Percentiles rank a stretch among this genome's conserved stretches.
Evolutionary conservation across 64 coral and sea anemone genomes (phyloP).

Genomic region (Pachyseris speciosa): DNA sequence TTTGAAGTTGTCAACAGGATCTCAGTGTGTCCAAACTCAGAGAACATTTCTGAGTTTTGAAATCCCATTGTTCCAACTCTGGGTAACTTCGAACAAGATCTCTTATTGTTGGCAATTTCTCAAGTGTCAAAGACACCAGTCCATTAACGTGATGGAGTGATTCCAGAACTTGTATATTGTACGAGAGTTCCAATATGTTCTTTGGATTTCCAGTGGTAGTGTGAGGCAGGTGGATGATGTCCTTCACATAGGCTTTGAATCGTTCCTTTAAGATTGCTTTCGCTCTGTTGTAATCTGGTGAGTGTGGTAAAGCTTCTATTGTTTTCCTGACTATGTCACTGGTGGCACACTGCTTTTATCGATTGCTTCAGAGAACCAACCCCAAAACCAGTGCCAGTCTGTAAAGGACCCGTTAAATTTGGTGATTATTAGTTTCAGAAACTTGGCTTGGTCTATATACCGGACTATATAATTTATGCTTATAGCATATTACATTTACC

Average conservation of each 20-base stretch:
- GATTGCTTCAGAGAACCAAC: neutral
- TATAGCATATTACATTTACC: no score
- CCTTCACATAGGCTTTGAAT: neutral
- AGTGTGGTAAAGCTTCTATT: neutral
- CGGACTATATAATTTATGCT: no score
- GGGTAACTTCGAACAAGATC: neutral
- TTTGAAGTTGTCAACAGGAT: neutral
- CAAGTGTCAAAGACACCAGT: neutral
- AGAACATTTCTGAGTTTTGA: neutral
- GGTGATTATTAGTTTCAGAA: neutral
- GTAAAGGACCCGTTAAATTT: neutral
- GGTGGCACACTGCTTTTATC: neutral
- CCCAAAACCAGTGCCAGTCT: neutral
- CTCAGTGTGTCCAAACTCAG: neutral
- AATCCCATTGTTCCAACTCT: neutral
- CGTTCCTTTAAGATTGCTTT: neutral
- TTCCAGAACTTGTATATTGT: neutral
- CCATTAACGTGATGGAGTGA: neutral
- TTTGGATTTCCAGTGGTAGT: neutral
- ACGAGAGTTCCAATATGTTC: neutral
- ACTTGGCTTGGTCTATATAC: neutral
- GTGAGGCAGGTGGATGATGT: neutral
- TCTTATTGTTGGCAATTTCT: neutral
- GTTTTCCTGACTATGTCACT: neutral
- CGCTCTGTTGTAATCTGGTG: neutral